Percentiles rank a stretch among this genome's conserved stretches.
Conservation (phyloP, 1,140 invertebrate species). For the Trachymyrmex septentrionalis region DNA sequence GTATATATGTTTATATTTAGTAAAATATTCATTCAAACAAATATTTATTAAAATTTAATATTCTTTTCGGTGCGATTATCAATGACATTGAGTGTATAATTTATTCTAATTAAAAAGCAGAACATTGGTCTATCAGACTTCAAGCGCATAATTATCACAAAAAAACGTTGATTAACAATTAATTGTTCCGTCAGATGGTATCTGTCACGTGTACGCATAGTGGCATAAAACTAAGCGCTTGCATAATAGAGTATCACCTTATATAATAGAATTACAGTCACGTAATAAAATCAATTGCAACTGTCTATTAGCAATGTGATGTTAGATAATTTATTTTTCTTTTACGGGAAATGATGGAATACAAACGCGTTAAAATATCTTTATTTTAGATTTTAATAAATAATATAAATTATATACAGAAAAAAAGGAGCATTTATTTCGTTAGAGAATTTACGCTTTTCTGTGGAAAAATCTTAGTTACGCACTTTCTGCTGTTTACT, state of each 20-base stretch:
- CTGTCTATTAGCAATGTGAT: not conserved
- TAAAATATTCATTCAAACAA: too few species aligned
- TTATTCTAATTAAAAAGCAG: not conserved
- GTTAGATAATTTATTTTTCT: not conserved
- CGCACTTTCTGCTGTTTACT: too few species aligned
- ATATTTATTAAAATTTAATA: too few species aligned
- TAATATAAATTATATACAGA: not conserved
- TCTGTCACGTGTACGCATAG: not conserved
- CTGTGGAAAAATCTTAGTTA: not conserved
- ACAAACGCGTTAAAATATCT: not conserved
- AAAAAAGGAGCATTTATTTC: not conserved
- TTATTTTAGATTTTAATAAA: not conserved
- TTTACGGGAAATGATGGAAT: not conserved
- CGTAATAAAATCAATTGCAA: conserved; percentile 21
- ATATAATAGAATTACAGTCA: conserved; percentile 27
- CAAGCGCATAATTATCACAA: not conserved
- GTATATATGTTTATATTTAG: too few species aligned
- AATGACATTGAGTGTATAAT: not conserved
- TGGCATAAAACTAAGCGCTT: conserved; percentile 9
- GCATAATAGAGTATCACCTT: not conserved
- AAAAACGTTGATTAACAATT: not conserved
- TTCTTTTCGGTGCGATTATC: not conserved
- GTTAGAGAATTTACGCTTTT: not conserved
- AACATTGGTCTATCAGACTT: not conserved
- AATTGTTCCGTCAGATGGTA: not conserved